A percentile compares a stretch with the other conserved stretches of the same genome.
These are phyloP conservation scores for Progne subis DNA, from an alignment of 2,113 vertebrate species.

Conservation along the genomic window DNA sequence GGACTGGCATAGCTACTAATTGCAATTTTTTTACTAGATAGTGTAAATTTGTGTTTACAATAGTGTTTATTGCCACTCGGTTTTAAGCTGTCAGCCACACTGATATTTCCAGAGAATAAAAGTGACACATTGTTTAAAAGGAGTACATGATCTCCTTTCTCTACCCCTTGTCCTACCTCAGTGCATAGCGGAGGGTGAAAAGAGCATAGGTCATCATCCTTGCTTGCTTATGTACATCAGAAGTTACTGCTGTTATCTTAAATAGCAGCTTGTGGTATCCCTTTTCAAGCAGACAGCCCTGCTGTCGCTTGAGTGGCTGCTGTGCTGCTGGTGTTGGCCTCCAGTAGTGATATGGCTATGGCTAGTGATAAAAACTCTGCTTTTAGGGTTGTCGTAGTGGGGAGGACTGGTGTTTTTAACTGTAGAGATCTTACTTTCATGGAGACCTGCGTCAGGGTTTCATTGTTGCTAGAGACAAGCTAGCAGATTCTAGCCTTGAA, in stretches of 20 bases:
- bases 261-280: conserved; percentile 36
- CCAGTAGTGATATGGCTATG: background rate
- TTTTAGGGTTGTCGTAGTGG: background rate
- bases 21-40: background rate
- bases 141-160: background rate
- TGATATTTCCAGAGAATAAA: background rate
- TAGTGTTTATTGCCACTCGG: background rate
- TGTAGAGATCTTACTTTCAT: background rate
- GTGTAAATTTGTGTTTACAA: background rate
- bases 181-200: background rate
- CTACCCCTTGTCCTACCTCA: background rate
- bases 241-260: conserved; percentile 52
- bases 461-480: background rate
- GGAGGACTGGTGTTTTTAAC: background rate
- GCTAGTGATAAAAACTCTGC: background rate
- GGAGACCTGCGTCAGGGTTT: background rate
- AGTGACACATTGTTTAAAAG: background rate
- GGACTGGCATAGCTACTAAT: background rate
- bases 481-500: background rate
- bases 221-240: background rate
- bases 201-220: background rate
- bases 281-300: conserved; percentile 2
- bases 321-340: background rate
- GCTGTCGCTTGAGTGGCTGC: background rate
- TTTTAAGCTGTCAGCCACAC: background rate